These are phyloP conservation scores for Melanocharis versteri DNA, from an alignment of 2,113 vertebrate genomes.

Conservation along the genomic window DNA sequence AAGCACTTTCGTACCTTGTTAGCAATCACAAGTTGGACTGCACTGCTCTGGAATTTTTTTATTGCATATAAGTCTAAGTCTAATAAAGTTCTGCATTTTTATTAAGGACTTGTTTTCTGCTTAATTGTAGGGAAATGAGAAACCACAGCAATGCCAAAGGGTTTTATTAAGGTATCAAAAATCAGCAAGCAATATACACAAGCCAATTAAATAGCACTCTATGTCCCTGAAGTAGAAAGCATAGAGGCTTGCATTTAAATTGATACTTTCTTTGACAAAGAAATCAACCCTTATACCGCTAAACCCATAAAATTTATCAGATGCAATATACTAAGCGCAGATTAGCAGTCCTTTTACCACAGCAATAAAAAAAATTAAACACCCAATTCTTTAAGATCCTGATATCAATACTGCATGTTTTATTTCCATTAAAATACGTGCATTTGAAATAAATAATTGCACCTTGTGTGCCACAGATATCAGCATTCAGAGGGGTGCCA, in stretches of 20 bases:
- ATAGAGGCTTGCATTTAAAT: neutral
- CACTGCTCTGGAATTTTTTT: neutral
- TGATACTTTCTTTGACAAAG: neutral
- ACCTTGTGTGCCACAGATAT: neutral
- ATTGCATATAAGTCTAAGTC: neutral
- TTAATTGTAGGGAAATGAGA: constrained; percentile 37
- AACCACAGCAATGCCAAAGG: neutral
- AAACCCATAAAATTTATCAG: neutral
- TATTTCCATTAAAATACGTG: neutral
- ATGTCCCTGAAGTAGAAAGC: neutral
- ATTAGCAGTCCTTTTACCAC: neutral
- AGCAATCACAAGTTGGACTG: neutral
- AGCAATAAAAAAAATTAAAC: neutral
- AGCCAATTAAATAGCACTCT: constrained; percentile 9
- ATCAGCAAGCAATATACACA: neutral
- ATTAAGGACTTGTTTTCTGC: neutral
- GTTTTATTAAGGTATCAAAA: constrained; percentile 47
- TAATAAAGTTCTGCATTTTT: constrained; percentile 26
- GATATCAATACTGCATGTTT: neutral
- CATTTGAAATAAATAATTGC: neutral
- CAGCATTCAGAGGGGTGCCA: neutral
- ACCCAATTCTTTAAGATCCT: neutral
- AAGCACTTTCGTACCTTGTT: neutral
- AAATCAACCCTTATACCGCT: neutral
- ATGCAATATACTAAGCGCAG: neutral